A percentile compares a stretch with the other conserved stretches of the same genome.
Conservation (phyloP, 2,797 vertebrate species). For the Dendrocincla fuliginosa region DNA sequence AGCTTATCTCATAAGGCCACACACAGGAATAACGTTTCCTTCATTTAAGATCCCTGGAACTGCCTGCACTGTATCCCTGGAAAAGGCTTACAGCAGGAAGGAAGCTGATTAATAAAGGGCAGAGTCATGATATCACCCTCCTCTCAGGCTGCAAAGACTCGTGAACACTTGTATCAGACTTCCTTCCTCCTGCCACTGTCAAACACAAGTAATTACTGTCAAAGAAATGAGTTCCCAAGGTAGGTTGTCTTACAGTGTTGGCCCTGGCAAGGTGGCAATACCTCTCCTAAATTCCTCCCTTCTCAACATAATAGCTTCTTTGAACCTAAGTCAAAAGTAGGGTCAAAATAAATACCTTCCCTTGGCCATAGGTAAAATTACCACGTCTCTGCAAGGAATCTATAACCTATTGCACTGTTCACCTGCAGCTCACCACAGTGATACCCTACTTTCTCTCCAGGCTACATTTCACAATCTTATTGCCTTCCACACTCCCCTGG, state of each 20-base stretch:
- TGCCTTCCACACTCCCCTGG: not conserved
- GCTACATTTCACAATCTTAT: not conserved
- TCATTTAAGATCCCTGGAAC: not conserved
- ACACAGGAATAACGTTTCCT: not conserved
- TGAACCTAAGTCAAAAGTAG: not conserved
- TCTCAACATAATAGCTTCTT: not conserved
- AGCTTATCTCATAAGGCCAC: not conserved
- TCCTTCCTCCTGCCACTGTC: not conserved
- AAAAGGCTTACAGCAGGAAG: not conserved
- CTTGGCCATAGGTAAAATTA: not conserved
- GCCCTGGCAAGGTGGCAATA: not conserved
- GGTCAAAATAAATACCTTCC: not conserved
- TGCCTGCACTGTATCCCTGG: not conserved
- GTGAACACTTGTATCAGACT: rapidly evolving
- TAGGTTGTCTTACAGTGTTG: not conserved
- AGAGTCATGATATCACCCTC: not conserved
- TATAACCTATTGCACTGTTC: not conserved
- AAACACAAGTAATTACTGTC: not conserved
- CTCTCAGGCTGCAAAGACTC: not conserved
- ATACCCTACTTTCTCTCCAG: not conserved
- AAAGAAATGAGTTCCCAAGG: not conserved
- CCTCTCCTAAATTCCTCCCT: not conserved
- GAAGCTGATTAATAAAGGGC: not conserved
- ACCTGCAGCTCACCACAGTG: not conserved
- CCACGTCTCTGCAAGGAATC: not conserved